Evolutionary conservation across 2,797 vertebrate species (phyloP).

Genomic region (Mus spretus): DNA sequence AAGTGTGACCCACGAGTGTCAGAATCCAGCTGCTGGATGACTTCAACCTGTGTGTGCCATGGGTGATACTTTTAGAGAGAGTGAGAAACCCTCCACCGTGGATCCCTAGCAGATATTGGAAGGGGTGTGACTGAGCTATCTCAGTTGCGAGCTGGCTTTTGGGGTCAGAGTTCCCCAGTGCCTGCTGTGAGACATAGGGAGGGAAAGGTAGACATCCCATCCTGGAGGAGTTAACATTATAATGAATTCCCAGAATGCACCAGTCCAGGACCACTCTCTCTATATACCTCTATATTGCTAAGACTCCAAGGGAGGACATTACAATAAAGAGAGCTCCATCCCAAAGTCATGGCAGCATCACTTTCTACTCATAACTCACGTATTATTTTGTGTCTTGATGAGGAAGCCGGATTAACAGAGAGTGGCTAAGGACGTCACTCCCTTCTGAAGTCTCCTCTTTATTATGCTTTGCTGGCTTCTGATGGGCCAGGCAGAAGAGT

Average conservation of each 20-base stretch:
- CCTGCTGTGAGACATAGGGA: not conserved
- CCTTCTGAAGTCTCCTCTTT: not conserved
- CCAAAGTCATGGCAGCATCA: not conserved
- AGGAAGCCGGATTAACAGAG: not conserved
- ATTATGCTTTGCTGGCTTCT: not conserved
- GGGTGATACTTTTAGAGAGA: not conserved
- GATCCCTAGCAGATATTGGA: not conserved
- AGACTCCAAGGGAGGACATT: not conserved
- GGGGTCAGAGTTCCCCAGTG: not conserved
- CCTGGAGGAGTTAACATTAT: not conserved
- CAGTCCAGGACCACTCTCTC: not conserved
- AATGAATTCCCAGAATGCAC: not conserved
- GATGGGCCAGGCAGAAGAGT: not conserved
- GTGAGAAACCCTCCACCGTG: not conserved
- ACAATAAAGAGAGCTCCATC: constrained; percentile 20
- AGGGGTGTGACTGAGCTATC: not conserved
- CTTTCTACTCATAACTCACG: not conserved
- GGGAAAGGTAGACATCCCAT: not conserved
- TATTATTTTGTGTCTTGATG: not conserved
- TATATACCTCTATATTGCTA: not conserved
- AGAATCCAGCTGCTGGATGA: not conserved
- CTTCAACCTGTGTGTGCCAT: not conserved
- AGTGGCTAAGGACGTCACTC: not conserved
- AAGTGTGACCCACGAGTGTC: not conserved
- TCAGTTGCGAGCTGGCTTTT: not conserved